Evolutionary conservation across 2,113 vertebrate genomes (phyloP), one percentile per base, ranked within the genome.

Genomic region (Asarcornis scutulata): DNA sequence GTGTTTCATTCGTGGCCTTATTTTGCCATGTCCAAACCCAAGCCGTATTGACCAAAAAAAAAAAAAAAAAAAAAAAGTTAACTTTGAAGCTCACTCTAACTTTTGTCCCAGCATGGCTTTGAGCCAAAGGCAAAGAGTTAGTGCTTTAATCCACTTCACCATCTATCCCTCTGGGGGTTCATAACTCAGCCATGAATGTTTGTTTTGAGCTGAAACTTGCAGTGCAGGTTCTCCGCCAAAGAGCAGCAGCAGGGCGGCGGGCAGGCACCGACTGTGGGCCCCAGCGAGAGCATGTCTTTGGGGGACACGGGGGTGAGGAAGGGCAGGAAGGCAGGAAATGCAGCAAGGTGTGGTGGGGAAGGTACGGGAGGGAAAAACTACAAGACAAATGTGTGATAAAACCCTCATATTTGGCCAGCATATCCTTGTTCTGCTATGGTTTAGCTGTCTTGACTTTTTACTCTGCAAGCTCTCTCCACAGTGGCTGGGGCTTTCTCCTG

Each of bases 151-250:
- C 92, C 87, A 83, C 83, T 80, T 95, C 48, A 80, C 86, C 76
- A 59, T 94, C 94, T 97, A 52, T 59, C 82, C 94, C 88, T 95
- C 94, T 88, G 94, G 91, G 93, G 69, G 72, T 96, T 95, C 94
- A 95, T 96, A 97, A 94, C 94, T 92, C 94, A 96, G 59, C 68
- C 79, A 93, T 97, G 76, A 96, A 90, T 89, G 83, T 82, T 97
- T 97, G 93, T 95, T 96, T 95, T 93, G 86, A 97, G 95, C 81
- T 89, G 68, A 97, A 98, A 97, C 92, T 91, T 92, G 92, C 56
- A 77, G 50, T 89, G 90, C 91, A 96, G 93, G 92, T 97, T 98
- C 91, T 96, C 40, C 38, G 21, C 83, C 58, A 62, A 88, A 34
- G 66, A 48, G 78, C 59, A 3, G 9, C 0, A 1, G 96, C 69